phyloP scores from a whole-genome alignment of 37 sponge, comb jelly and placozoan genomes.

The Aphrocallistes beatrix region DNA sequence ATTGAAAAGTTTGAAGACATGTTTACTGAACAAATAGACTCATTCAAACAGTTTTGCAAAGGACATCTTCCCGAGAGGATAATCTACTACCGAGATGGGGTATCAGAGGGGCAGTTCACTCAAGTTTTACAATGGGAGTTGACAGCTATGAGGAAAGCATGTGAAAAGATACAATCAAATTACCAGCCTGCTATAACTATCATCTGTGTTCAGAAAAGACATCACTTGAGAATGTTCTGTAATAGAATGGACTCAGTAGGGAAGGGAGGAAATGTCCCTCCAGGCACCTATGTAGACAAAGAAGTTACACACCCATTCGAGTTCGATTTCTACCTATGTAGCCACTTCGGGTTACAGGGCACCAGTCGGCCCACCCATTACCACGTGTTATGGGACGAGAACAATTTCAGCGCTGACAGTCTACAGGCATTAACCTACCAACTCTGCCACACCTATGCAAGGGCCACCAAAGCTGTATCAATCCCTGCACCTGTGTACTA shows the following conservation, averaged over 20 bases:
- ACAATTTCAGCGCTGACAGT: neutral
- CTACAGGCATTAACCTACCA: conserved; percentile 15
- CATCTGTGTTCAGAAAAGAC: conserved; percentile 76
- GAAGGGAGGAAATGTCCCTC: conserved; percentile 11
- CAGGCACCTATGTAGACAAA: neutral
- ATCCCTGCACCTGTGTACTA: conserved; percentile 22
- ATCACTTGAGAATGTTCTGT: conserved; percentile 72
- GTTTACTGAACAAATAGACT: conserved; percentile 35
- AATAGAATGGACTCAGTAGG: conserved; percentile 1
- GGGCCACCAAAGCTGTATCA: conserved; percentile 16
- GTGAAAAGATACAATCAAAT: conserved; percentile 41
- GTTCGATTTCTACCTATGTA: conserved; percentile 18
- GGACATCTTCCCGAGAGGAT: conserved; percentile 44
- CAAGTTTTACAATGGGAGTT: conserved; percentile 36
- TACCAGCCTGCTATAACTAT: conserved; percentile 76
- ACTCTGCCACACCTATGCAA: conserved; percentile 6
- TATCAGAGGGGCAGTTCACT: conserved; percentile 71
- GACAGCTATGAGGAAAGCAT: conserved; percentile 52
- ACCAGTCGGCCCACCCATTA: conserved; percentile 21
- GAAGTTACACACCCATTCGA: neutral
- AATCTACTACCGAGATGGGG: conserved; percentile 76
- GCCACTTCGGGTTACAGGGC: conserved; percentile 21
- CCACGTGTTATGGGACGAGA: conserved; percentile 21
- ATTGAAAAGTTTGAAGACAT: conserved; percentile 38
- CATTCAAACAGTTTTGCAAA: conserved; percentile 28